Percentiles rank a stretch among this genome's conserved stretches.
Conservation (phyloP, 2,888 invertebrate species). For the Brachynemurus nebulosus region DNA sequence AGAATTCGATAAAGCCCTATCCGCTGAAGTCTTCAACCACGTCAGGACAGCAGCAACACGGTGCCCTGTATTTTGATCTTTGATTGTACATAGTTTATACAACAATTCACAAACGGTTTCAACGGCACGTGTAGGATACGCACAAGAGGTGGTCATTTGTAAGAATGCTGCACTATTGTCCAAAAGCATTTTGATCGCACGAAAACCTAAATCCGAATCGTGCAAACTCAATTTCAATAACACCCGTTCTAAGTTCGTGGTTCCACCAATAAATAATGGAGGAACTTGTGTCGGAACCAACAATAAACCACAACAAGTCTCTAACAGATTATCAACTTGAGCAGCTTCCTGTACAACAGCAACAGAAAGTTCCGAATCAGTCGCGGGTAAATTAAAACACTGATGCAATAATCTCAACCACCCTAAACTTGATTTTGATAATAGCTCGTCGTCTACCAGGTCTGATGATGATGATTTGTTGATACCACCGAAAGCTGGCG, state of each 20-base stretch:
- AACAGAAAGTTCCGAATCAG: slow-evolving; percentile 27
- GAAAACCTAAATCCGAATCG: slow-evolving; percentile 43
- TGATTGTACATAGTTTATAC: slow-evolving; percentile 58
- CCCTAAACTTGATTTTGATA: slow-evolving; percentile 49
- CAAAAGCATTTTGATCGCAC: slow-evolving; percentile 41
- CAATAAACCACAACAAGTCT: slow-evolving; percentile 56
- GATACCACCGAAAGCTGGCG: slow-evolving; percentile 72
- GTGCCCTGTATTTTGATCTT: slow-evolving; percentile 42
- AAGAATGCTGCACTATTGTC: slow-evolving; percentile 34
- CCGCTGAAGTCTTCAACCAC: slow-evolving; percentile 54
- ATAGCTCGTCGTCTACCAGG: slow-evolving; percentile 37
- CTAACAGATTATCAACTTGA: slow-evolving; percentile 47
- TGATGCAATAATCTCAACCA: slow-evolving; percentile 74
- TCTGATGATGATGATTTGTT: slow-evolving; percentile 29
- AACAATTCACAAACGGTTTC: slow-evolving; percentile 66
- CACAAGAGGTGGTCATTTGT: slow-evolving; percentile 25
- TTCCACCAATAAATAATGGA: slow-evolving; percentile 37
- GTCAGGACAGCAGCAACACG: slow-evolving; percentile 51
- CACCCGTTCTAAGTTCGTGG: slow-evolving; percentile 52
- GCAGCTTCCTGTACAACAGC: slow-evolving; percentile 4
- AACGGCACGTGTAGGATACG: too few species aligned
- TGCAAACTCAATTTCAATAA: slow-evolving; percentile 54
- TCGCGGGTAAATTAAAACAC: slow-evolving; percentile 45
- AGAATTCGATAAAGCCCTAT: slow-evolving; percentile 27
- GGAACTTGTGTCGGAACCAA: slow-evolving; percentile 51